A percentile compares a stretch with the other conserved stretches of the same genome.
Evolutionary conservation across 2,888 invertebrate species (phyloP).

Genomic region (Lamproptera curius): DNA sequence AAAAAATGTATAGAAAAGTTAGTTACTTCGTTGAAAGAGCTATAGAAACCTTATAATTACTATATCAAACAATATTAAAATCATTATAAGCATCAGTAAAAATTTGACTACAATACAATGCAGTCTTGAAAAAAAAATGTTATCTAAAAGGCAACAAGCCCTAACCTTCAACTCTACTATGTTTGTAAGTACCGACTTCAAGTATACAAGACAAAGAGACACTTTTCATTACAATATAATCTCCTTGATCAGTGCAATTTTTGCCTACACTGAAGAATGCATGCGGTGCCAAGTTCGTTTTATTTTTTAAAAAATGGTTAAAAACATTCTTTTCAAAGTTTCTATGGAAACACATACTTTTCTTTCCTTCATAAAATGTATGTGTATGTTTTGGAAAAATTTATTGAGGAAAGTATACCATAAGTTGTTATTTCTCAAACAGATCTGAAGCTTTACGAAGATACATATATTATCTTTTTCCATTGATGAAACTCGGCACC

Average conservation of each 20-base stretch:
- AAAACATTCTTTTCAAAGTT: too few species aligned
- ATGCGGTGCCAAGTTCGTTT: slow-evolving; percentile 36
- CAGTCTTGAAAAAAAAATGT: slow-evolving; percentile 18
- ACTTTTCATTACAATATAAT: slow-evolving; percentile 38
- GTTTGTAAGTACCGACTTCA: slow-evolving; percentile 25
- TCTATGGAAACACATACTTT: too few species aligned
- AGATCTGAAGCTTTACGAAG: too few species aligned
- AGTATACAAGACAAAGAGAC: slow-evolving; percentile 6
- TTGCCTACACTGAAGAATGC: slow-evolving; percentile 59
- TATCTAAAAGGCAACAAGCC: slow-evolving; percentile 8
- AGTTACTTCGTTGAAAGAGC: slow-evolving; percentile 4
- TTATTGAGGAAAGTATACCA: too few species aligned
- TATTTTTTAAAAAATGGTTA: too few species aligned
- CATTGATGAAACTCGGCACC: slow-evolving; percentile 30
- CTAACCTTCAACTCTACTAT: slow-evolving; percentile 14
- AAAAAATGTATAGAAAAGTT: slow-evolving; percentile 17
- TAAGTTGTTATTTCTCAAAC: too few species aligned
- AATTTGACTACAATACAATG: slow-evolving; percentile 9
- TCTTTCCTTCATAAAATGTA: too few species aligned
- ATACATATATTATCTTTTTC: too few species aligned
- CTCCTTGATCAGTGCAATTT: slow-evolving; percentile 50
- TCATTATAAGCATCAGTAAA: slow-evolving; percentile 2
- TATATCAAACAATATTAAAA: slow-evolving; percentile 6
- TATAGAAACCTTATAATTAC: slow-evolving; percentile 8
- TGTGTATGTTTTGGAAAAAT: too few species aligned